Percentiles rank a stretch among this genome's conserved stretches.
Conservation (phyloP, 30 jellyfish, hydroid and myxozoan species). For the Rhopilema esculentum region DNA sequence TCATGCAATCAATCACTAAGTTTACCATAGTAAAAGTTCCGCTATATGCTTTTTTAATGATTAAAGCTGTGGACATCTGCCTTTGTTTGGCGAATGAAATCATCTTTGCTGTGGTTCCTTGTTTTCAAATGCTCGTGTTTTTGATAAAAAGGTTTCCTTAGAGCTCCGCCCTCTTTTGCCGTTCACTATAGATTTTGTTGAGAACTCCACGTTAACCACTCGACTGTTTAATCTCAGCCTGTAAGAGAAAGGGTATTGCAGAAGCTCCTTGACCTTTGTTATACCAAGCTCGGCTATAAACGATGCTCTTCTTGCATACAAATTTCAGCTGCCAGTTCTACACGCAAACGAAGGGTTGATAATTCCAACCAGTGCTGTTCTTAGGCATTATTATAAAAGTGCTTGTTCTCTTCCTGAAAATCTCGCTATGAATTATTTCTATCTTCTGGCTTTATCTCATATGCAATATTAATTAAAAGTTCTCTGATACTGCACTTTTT, state of each 20-base stretch:
- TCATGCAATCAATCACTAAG: background rate
- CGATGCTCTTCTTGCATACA: background rate
- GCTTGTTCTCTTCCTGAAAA: background rate
- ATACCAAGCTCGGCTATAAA: background rate
- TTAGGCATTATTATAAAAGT: background rate
- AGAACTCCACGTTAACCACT: background rate
- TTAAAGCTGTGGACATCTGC: slow-evolving; percentile 18
- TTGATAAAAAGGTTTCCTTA: background rate
- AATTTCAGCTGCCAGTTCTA: background rate
- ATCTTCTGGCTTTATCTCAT: background rate
- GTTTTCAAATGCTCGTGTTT: background rate
- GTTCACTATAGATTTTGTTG: background rate
- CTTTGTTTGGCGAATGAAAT: slow-evolving; percentile 13
- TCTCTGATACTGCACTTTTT: background rate
- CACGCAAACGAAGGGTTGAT: background rate
- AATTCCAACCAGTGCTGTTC: background rate
- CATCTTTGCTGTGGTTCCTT: background rate
- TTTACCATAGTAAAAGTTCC: background rate
- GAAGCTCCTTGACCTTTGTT: background rate
- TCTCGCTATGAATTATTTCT: background rate
- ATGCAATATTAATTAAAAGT: background rate
- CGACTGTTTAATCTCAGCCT: background rate
- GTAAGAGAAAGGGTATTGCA: background rate
- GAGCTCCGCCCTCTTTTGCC: background rate
- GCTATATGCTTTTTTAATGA: background rate